Evolutionary conservation across 2,888 invertebrate species (phyloP).

Genomic region (Syrphus vitripennis): DNA sequence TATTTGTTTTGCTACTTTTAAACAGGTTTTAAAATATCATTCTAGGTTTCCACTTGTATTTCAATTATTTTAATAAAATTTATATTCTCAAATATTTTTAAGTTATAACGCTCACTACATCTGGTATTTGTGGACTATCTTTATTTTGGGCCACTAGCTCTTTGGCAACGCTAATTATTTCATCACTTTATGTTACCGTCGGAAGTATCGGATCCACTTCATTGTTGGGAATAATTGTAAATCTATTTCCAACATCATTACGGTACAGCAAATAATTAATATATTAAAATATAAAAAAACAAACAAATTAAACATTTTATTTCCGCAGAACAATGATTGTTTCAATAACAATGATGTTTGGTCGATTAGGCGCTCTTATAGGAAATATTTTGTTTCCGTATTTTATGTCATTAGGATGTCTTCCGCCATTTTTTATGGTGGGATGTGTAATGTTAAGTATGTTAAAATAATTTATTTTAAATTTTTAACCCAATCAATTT

Average conservation of each 20-base stretch:
- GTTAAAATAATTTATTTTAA: conserved; percentile 37
- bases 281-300: not conserved
- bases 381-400: conserved; percentile 88
- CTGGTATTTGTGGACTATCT: conserved; percentile 82
- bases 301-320: not conserved
- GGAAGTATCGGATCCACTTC: conserved; percentile 78
- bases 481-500: not conserved
- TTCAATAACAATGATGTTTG: conserved; percentile 87
- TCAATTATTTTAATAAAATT: too few species aligned
- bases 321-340: conserved; percentile 87
- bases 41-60: too few species aligned
- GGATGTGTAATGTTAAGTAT: conserved; percentile 84
- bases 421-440: conserved; percentile 88
- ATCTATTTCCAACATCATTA: conserved; percentile 79
- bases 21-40: too few species aligned
- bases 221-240: conserved; percentile 77
- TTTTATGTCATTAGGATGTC: conserved; percentile 86
- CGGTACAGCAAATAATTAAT: conserved; percentile 76
- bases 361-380: conserved; percentile 86
- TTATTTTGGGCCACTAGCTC: conserved; percentile 84
- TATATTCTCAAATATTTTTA: not conserved
- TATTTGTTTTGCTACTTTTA: too few species aligned
- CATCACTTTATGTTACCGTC: conserved; percentile 82
- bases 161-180: conserved; percentile 82
- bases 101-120: conserved; percentile 81